These are phyloP conservation scores for Lacerta agilis DNA, from an alignment of 2,797 vertebrate species.

Conservation along the genomic window DNA sequence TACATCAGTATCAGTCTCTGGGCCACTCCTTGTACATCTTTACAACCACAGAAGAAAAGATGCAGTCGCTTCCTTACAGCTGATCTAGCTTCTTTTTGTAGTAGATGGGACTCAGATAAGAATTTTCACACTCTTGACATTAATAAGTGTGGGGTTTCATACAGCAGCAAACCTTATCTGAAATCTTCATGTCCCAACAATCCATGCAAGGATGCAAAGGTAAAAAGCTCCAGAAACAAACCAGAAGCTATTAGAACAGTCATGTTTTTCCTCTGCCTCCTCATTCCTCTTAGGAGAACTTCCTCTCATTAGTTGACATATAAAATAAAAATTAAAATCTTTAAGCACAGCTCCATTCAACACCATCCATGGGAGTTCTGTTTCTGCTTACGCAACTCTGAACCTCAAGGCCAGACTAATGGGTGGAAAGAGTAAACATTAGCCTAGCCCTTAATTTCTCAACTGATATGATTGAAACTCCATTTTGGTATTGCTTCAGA, in stretches of 20 bases:
- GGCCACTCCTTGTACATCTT: neutral
- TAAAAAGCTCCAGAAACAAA: neutral
- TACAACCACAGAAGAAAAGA: neutral
- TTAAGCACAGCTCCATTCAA: neutral
- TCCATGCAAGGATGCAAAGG: neutral
- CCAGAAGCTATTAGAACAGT: neutral
- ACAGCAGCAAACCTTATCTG: neutral
- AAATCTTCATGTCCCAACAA: neutral
- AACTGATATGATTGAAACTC: neutral
- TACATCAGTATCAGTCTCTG: no score
- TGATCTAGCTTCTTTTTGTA: neutral
- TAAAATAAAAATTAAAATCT: neutral
- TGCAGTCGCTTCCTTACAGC: neutral
- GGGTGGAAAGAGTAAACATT: neutral
- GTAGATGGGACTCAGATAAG: neutral
- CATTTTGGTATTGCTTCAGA: neutral
- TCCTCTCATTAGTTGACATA: neutral
- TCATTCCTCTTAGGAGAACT: neutral
- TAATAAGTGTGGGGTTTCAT: neutral
- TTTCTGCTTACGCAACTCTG: neutral
- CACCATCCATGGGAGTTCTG: neutral
- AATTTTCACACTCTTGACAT: neutral
- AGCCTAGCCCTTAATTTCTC: neutral
- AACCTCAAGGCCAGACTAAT: neutral
- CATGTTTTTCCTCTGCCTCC: neutral